Evolutionary conservation across 2,797 vertebrate genomes (phyloP).

Genomic region (Cossypha polioptera): DNA sequence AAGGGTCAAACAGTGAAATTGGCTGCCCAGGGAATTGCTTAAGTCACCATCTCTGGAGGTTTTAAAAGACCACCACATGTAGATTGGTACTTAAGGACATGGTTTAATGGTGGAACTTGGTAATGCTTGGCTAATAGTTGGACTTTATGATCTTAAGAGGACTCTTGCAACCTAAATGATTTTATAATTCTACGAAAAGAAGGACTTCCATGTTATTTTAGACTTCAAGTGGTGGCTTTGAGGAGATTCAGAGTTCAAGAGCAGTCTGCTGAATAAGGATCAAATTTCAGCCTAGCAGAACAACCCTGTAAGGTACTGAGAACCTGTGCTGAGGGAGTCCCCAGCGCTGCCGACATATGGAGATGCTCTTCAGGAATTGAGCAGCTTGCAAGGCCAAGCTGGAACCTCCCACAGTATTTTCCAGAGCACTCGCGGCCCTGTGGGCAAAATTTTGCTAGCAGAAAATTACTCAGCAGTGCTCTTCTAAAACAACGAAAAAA

Average conservation of each 20-base stretch:
- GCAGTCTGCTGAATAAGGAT: background rate
- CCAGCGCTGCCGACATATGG: accelerated
- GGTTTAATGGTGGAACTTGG: background rate
- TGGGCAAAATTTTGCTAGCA: background rate
- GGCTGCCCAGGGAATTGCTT: background rate
- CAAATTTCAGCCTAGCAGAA: background rate
- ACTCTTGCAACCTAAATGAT: background rate
- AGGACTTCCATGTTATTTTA: background rate
- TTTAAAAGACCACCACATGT: background rate
- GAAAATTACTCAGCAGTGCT: background rate
- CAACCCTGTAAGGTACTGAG: background rate
- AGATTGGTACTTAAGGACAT: background rate
- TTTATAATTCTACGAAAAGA: background rate
- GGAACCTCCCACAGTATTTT: background rate
- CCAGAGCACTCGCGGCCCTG: background rate
- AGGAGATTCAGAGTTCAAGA: background rate
- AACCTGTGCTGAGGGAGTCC: background rate
- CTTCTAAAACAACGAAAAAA: background rate
- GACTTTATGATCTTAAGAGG: background rate
- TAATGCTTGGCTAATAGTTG: background rate
- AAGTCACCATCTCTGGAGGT: background rate
- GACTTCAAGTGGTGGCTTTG: background rate
- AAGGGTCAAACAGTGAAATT: background rate
- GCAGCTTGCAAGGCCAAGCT: background rate
- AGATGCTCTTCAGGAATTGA: background rate